phyloP scores from a whole-genome alignment of 2,888 invertebrate species.

The Sarcophaga rosellei region DNA sequence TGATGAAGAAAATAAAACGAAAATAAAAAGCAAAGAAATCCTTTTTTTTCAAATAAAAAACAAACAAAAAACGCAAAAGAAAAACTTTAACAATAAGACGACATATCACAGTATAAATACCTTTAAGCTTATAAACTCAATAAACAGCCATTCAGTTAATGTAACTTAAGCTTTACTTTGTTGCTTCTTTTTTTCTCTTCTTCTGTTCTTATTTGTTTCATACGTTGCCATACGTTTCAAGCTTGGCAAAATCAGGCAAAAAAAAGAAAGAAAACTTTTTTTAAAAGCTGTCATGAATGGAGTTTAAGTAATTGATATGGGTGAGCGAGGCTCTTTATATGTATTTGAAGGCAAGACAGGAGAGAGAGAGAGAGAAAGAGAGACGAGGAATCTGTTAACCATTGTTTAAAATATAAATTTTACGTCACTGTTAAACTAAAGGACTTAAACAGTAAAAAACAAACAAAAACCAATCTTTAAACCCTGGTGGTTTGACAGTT shows the following conservation, averaged over 20 bases:
- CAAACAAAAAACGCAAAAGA: slow-evolving; percentile 70
- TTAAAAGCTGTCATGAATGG: slow-evolving; percentile 75
- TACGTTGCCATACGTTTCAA: neutral
- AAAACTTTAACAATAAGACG: slow-evolving; percentile 68
- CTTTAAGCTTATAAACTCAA: slow-evolving; percentile 37
- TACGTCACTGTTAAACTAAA: slow-evolving; percentile 57
- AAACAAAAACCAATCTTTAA: slow-evolving; percentile 30
- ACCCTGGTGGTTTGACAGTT: slow-evolving; percentile 67
- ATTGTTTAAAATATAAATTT: slow-evolving; percentile 63
- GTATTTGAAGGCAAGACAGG: neutral
- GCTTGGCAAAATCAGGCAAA: slow-evolving; percentile 71
- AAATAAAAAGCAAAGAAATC: neutral
- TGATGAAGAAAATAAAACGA: slow-evolving; percentile 76
- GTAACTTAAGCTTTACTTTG: slow-evolving; percentile 57
- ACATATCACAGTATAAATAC: slow-evolving; percentile 68
- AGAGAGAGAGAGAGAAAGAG: neutral
- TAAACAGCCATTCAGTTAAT: slow-evolving; percentile 26
- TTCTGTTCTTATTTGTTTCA: too few relatives aligned
- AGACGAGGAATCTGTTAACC: slow-evolving; percentile 61
- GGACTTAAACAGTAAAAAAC: slow-evolving; percentile 1
- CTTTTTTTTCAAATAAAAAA: too few relatives aligned
- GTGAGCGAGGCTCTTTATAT: slow-evolving; percentile 67
- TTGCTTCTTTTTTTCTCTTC: slow-evolving; percentile 1
- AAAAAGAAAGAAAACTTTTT: slow-evolving; percentile 73
- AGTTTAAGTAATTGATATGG: slow-evolving; percentile 80